These are phyloP conservation scores for Anarsia innoxiella DNA, from an alignment of 2,888 invertebrate genomes.

Conservation along the genomic window DNA sequence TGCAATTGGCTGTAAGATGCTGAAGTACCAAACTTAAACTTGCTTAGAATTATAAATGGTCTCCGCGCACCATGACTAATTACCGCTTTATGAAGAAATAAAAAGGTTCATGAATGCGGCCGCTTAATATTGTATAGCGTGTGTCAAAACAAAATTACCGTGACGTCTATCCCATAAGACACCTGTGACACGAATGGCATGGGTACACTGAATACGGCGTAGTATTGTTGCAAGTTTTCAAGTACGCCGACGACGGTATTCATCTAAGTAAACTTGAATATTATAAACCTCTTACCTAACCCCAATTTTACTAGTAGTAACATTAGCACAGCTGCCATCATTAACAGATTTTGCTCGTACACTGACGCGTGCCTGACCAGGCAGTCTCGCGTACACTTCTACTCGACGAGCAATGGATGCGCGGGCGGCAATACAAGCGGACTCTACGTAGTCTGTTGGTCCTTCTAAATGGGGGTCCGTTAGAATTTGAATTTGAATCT, in stretches of 20 bases:
- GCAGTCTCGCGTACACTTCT: conserved; percentile 26
- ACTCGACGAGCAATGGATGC: conserved; percentile 36
- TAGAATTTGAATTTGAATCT: conserved; percentile 49
- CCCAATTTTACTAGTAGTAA: conserved; percentile 22
- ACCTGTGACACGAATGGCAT: no score
- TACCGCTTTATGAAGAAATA: no score
- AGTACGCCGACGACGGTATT: no score
- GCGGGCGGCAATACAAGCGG: conserved; percentile 36
- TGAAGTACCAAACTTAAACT: not conserved
- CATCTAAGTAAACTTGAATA: not conserved
- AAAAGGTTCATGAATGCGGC: no score
- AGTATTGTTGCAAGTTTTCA: no score
- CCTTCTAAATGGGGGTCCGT: conserved; percentile 76
- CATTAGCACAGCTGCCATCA: conserved; percentile 31
- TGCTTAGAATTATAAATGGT: no score
- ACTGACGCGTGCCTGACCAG: conserved; percentile 27
- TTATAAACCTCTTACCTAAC: conserved; percentile 21
- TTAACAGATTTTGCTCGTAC: conserved; percentile 22
- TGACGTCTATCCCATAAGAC: no score
- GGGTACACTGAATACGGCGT: no score
- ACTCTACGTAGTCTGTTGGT: conserved; percentile 25
- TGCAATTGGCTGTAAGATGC: not conserved
- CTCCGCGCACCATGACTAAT: no score
- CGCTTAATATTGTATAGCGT: no score
- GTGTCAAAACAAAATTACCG: no score